Evolutionary conservation across 2,113 vertebrate genomes (phyloP), one percentile per base, ranked within the genome.

Genomic region (Sturnus vulgaris): DNA sequence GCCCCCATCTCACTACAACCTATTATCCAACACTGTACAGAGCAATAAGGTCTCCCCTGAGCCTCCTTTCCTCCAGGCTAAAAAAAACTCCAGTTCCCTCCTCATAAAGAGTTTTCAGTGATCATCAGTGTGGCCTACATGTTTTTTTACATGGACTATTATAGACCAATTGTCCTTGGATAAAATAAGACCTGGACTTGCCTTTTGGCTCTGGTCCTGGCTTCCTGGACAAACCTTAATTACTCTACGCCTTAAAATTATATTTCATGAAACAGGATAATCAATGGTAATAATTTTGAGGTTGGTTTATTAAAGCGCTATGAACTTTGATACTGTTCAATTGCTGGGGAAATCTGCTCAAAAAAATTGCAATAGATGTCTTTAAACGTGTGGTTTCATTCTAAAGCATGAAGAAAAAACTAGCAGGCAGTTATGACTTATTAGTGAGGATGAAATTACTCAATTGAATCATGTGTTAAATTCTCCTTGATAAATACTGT

Each of bases 1-100:
- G 16, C 3, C 4, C 10, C 19, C 5, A 33, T 16, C 19, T 73
- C 10, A 9, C 7, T 37, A 16, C 44, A 50, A 0, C 4, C 11
- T 81, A 7, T 31, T 52, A 50, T 19, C 59, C 2, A 15, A 20
- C 11, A 18, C 21, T 65, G 12, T 4, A 19, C 22, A 44, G 15
- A 39, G 22, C 60, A 66, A 20, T 28, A n/a, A 59, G 4, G 33
- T 44, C 17, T 59, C 6, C 14, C 7, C 27, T 60, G 46, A 77
- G 10, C 5, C 12, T 39, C 46, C 12, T 66, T 59, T 66, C 11
- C 37, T 73, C 15, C 11, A 73, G 33, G 19, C 19, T 52, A n/a
- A 44, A 50, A 37, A 28, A 14, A 52, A 9, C 9, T 73, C 23
- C 46, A n/a, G 15, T 46, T 82, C 4, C 19, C 10, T 73, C 27